Base-by-base conservation (phyloP, 2,797 vertebrate species). In the Myripristis jacobus region DNA sequence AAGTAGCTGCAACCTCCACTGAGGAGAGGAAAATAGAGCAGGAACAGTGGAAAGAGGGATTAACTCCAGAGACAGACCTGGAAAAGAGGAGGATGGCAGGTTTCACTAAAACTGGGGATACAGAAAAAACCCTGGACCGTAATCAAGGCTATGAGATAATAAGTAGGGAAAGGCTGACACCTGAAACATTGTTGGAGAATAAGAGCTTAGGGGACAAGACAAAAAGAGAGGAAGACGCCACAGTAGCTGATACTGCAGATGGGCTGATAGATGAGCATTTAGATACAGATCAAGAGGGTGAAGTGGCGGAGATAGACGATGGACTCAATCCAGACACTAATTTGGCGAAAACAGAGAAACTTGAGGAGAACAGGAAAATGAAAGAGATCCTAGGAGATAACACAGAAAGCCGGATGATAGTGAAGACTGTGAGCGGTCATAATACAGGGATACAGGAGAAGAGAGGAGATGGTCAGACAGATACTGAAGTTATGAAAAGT, bases 1-100 rank as follows among this genome's bases (percentile, higher is more conserved):
- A 27, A 7, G 19, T 11, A n/a, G 19, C 47, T 51, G 29, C 5
- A 0, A 13, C 67, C 43, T 16, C 50, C 47, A 31, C 46, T 18
- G 58, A 71, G 56, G 44, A 48, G 57, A 47, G 11, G 7, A 58
- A 57, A 55, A 13, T 22, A 13, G 48, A 75, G 11, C 29, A 66
- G 22, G 27, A 72, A 44, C 50, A 9, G 41, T 66, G 29, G 43
- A 79, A 19, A 18, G 22, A 66, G 18, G 54, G 12, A 24, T 16
- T 31, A 10, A 31, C 16, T 57, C 53, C 18, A 55, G 61, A 66
- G 55, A 48, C n/a, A 24, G 41, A 52, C 27, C 11, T 13, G 1
- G 57, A 72, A 51, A 46, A 61, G 29, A 38, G 36, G 12, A 55
- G 0, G 12, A 71, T 21, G 6, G 43, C 41, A 27, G 25, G 25